A percentile compares a stretch with the other conserved stretches of the same genome.
Evolutionary conservation across 1,140 invertebrate genomes (phyloP).

Genomic region (Saccostrea glomerata): DNA sequence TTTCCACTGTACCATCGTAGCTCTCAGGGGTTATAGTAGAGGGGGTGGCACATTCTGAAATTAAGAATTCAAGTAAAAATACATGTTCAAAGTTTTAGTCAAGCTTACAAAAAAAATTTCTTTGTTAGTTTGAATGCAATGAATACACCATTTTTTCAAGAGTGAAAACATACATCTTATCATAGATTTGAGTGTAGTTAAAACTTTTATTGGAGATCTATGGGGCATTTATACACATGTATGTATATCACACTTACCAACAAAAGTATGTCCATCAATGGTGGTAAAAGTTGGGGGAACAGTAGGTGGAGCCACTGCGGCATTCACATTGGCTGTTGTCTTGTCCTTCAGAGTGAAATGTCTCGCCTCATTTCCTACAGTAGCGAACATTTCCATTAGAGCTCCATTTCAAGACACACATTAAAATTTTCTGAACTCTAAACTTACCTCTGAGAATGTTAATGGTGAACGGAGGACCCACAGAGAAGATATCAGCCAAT

Average conservation of each 20-base stretch:
- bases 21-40: conserved; percentile 55
- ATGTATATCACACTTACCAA: too few relatives aligned
- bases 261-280: conserved; percentile 56
- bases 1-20: conserved; percentile 46
- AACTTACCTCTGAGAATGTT: conserved; percentile 56
- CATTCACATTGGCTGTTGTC: conserved; percentile 50
- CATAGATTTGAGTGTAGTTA: too few relatives aligned
- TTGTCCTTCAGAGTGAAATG: conserved; percentile 64
- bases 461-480: conserved; percentile 58
- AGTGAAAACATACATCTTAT: too few relatives aligned
- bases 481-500: conserved; percentile 60
- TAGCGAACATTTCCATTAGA: not conserved
- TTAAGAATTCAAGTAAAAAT: not conserved
- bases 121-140: too few relatives aligned
- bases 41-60: conserved; percentile 55
- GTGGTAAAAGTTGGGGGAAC: conserved; percentile 55
- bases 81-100: too few relatives aligned
- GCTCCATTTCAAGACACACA: not conserved
- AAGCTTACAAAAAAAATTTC: too few relatives aligned
- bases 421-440: not conserved
- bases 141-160: too few relatives aligned
- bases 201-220: not conserved
- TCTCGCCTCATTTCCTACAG: conserved; percentile 64
- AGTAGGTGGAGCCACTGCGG: conserved; percentile 52
- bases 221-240: not conserved